A percentile compares a stretch with the other conserved stretches of the same genome.
Conservation (phyloP, 2,888 invertebrate genomes). For the Drosophila monieri region DNA sequence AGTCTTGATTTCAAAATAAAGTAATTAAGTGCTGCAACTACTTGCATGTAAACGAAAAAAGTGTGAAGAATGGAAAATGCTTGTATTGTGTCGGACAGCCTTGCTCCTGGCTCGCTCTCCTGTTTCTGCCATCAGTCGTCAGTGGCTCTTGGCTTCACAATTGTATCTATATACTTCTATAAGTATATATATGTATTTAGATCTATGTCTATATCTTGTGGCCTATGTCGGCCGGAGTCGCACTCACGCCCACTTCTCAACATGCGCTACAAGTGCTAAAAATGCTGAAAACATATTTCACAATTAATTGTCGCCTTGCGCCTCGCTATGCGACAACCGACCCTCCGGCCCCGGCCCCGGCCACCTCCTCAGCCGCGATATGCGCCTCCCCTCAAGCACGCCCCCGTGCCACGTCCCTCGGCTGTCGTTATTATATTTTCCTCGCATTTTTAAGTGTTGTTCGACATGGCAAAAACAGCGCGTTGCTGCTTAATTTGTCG, state of each 20-base stretch:
- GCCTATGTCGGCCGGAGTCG: conserved; percentile 35
- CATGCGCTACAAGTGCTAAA: conserved; percentile 78
- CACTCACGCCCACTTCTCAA: conserved; percentile 66
- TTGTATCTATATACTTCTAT: background rate
- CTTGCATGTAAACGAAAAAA: background rate
- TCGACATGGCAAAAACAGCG: conserved; percentile 79
- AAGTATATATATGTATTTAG: conserved; percentile 1
- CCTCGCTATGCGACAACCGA: conserved; percentile 39
- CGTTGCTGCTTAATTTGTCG: conserved; percentile 77
- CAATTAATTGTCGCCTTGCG: conserved; percentile 73
- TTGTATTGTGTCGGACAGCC: conserved; percentile 38
- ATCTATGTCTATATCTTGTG: conserved; percentile 11
- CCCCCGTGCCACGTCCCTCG: conserved; percentile 17
- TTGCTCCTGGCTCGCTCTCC: background rate
- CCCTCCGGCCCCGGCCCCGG: background rate
- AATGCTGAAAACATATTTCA: conserved; percentile 77
- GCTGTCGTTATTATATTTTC: conserved; percentile 50
- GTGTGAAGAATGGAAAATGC: conserved; percentile 59
- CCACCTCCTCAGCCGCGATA: background rate
- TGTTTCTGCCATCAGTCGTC: conserved; percentile 13
- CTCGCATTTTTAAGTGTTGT: conserved; percentile 75
- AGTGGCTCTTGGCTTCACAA: conserved; percentile 8
- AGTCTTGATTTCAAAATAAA: background rate
- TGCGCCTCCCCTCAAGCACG: conserved; percentile 7
- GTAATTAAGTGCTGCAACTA: background rate